phyloP scores from a whole-genome alignment of 2,797 vertebrate species.

The Xiphophorus birchmanni region DNA sequence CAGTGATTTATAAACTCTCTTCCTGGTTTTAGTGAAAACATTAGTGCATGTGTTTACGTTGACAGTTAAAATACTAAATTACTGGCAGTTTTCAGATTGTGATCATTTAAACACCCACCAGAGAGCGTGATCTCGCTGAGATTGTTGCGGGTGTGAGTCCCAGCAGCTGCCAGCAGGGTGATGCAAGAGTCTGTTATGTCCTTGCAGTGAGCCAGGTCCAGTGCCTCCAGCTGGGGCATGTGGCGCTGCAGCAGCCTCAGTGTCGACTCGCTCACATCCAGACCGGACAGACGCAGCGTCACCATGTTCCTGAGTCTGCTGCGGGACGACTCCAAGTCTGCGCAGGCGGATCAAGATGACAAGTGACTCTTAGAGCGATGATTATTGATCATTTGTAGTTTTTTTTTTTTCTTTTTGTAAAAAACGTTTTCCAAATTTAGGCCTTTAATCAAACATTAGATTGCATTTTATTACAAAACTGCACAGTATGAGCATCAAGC shows the following conservation, averaged over 20 bases:
- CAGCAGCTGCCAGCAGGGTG: constrained; percentile 89
- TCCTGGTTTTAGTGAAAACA: too few species aligned
- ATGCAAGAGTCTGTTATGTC: constrained; percentile 90
- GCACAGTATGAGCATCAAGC: too few species aligned
- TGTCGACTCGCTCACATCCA: constrained; percentile 91
- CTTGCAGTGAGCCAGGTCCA: constrained; percentile 94
- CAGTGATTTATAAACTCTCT: too few species aligned
- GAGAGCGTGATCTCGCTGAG: constrained; percentile 93
- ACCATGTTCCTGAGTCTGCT: constrained; percentile 92
- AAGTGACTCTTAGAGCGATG: not conserved
- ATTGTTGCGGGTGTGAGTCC: constrained; percentile 91
- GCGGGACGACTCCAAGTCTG: constrained; percentile 91
- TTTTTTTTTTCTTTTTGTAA: too few species aligned
- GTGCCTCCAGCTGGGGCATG: constrained; percentile 90
- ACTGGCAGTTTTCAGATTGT: not conserved
- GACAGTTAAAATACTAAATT: not conserved
- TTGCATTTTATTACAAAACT: too few species aligned
- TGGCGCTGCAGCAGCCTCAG: constrained; percentile 93
- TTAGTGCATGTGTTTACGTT: too few species aligned
- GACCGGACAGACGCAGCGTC: constrained; percentile 90
- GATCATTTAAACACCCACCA: constrained; percentile 73
- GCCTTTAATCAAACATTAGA: too few species aligned
- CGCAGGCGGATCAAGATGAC: not conserved
- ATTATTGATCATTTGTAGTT: too few species aligned
- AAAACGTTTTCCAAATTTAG: too few species aligned